Percentiles rank a stretch among this genome's conserved stretches.
Conservation (phyloP, 1,140 invertebrate species). For the Pachyrhynchus sulphureomaculatus region DNA sequence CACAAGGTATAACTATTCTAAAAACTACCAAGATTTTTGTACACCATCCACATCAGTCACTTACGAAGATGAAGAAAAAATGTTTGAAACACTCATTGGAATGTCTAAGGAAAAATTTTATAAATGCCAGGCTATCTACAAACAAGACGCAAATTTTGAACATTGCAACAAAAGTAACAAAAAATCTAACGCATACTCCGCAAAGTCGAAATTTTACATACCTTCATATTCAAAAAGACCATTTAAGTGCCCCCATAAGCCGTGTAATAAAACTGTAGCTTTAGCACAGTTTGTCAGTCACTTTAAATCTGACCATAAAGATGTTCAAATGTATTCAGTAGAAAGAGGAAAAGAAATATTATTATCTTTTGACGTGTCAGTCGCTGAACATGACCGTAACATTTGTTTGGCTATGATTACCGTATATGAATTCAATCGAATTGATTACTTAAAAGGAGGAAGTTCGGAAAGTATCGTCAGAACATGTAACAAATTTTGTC, state of each 20-base stretch:
- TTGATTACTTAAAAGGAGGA: conserved; percentile 29
- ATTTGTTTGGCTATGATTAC: conserved; percentile 42
- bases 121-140: not conserved
- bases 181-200: not conserved
- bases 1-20: conserved; percentile 9
- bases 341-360: conserved; percentile 39
- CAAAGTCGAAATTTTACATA: conserved; percentile 12
- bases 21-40: conserved; percentile 16
- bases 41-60: conserved; percentile 10
- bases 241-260: conserved; percentile 43
- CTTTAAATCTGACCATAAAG: conserved; percentile 45
- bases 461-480: conserved; percentile 34
- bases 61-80: conserved; percentile 31
- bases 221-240: conserved; percentile 38
- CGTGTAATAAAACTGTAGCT: conserved; percentile 44
- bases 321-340: conserved; percentile 34
- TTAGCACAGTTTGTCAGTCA: conserved; percentile 44
- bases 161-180: not conserved
- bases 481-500: conserved; percentile 38
- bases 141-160: not conserved
- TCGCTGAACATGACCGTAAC: conserved; percentile 32
- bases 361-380: conserved; percentile 32
- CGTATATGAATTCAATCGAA: conserved; percentile 38
- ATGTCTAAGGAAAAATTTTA: conserved; percentile 14
- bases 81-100: conserved; percentile 22